Evolutionary conservation across 2,797 vertebrate genomes (phyloP).

Genomic region (Margarornis squamiger): DNA sequence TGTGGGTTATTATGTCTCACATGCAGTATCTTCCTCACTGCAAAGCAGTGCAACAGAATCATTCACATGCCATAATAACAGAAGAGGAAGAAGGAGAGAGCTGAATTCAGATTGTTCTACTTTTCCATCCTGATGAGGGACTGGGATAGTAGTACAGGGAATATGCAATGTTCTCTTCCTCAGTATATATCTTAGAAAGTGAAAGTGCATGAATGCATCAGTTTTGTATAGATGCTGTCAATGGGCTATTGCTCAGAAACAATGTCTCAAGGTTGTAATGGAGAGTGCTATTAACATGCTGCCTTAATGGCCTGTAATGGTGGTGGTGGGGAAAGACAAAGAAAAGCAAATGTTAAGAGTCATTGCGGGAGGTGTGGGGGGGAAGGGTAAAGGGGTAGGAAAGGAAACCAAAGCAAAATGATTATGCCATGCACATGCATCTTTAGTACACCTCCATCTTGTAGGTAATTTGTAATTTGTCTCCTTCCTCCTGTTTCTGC

Average conservation of each 20-base stretch:
- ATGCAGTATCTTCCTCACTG: not conserved
- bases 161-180: not conserved
- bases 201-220: not conserved
- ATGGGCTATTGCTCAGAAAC: not conserved
- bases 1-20: not conserved
- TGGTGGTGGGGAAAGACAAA: not conserved
- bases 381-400: no score
- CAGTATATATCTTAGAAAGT: not conserved
- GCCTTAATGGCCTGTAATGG: not conserved
- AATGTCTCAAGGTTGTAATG: not conserved
- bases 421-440: not conserved
- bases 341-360: not conserved
- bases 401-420: not conserved
- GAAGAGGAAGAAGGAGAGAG: not conserved
- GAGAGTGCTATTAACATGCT: not conserved
- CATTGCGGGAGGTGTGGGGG: not conserved
- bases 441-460: not conserved
- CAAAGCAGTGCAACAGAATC: not conserved
- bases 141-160: not conserved
- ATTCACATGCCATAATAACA: not conserved
- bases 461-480: not conserved
- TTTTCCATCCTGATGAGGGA: not conserved
- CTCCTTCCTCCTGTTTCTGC: not conserved
- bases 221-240: not conserved
- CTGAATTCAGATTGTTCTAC: not conserved